Base-by-base conservation (phyloP, 2,113 vertebrate genomes). In the Trinectes maculatus region DNA sequence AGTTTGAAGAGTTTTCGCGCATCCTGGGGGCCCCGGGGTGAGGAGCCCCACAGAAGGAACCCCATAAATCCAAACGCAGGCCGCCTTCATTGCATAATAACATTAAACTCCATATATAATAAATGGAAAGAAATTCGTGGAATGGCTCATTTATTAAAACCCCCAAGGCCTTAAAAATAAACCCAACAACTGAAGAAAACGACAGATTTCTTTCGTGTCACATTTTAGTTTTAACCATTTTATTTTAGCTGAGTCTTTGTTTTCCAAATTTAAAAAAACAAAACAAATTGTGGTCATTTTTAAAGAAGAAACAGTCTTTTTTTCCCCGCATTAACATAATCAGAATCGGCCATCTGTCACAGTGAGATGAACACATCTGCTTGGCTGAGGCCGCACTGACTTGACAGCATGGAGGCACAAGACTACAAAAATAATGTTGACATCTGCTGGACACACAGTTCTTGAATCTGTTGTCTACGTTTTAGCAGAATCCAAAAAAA, bases 281-380 rank as follows among this genome's bases (percentile, higher is more conserved):
- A n/a, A 8, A 2, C 3, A 33, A 51, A 39, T 68, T 69, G 29
- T 59, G 49, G 39, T 40, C 1, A 26, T 29, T 67, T 51, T 77
- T 48, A 25, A 26, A 39, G n/a, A 18, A 71, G 29, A 68, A 78
- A 44, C 40, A 26, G 15, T 21, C n/a, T 26, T 63, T 74, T 74
- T 57, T 26, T 70, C n/a, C n/a, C n/a, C 62, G 83, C 83, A 88
- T 89, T 80, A 89, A 77, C 89, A 90, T 87, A 88, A 84, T 85
- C 73, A 88, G 82, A 91, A 75, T 67, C 51, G 80, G 82, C 92
- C 92, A 92, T 92, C 91, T 92, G 92, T 91, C 88, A 86, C 69
- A 80, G 77, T 84, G 89, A 83, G 87, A 87, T 84, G 75, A 89
- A 88, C 87, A 89, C 89, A 89, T 90, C 89, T 90, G 89, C 77